Evolutionary conservation across 2,888 invertebrate species (phyloP), one percentile per base, ranked within the genome.

Genomic region (Drosophila mayaguana): DNA sequence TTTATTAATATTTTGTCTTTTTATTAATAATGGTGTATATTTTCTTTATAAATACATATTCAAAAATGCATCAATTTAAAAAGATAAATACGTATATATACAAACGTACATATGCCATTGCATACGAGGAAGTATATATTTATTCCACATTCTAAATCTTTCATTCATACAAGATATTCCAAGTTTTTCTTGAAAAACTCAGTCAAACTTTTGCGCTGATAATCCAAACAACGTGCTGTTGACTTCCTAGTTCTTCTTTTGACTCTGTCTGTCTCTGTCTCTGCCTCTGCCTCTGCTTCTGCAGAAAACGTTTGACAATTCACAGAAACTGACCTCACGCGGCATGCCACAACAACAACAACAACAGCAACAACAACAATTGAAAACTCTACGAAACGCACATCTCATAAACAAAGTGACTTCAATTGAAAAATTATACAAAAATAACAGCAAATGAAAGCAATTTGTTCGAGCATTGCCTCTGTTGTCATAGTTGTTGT

Each of bases 341-440:
- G 64, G 68, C 74, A 74, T 46, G 55, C 57, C 56, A 25, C 55
- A 75, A 32, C 55, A 56, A 20, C 42, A 54, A 11, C 43, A 45
- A 14, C 45, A 43, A 20, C 43, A 43, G 12, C 42, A 43, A 20
- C 53, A 59, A 43, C 32, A 75, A 20, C 12, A 40, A 40, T 20
- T 57, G 63, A 38, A 46, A 18, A 48, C 36, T 38, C 32, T 34
- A 25, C 20, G 42, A 34, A 71, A 60, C 45, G 57, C 68, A 61
- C 80, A 74, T 67, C 65, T 60, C 72, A 78, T 80, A 80, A 80
- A 80, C 80, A 80, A 80, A 78, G 70, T 68, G 79, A 71, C 59
- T 81, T 76, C 81, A 76, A 83, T 83, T 79, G 81, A 79, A 79
- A 73, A 83, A 80, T 81, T 80, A 80, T 80, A 78, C 80, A 78